Conservation (phyloP, 2,113 vertebrate species). For the Amia ocellicauda region DNA sequence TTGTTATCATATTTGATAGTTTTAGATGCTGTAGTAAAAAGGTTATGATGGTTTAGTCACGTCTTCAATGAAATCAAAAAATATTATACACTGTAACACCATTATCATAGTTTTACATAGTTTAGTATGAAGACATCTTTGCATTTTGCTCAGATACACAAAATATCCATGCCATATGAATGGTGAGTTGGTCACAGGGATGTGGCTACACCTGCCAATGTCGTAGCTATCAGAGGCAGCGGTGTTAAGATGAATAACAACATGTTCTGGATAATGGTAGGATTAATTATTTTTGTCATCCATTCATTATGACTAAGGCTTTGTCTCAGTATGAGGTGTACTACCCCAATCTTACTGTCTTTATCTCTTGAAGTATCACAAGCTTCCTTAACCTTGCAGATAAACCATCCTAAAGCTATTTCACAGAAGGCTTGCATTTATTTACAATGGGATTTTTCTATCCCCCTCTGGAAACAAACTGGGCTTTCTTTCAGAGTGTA, state of each 20-base stretch:
- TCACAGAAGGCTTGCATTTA: background rate
- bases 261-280: background rate
- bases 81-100: too few species aligned
- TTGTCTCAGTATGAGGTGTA: background rate
- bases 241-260: background rate
- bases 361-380: conserved; percentile 9
- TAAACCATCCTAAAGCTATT: conserved; percentile 6
- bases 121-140: too few species aligned
- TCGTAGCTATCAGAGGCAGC: background rate
- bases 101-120: too few species aligned
- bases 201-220: background rate
- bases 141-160: conserved; percentile 1
- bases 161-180: conserved; percentile 25
- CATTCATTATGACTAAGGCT: background rate
- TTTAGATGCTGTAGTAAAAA: background rate
- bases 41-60: too few species aligned
- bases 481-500: too few species aligned
- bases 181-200: conserved; percentile 17
- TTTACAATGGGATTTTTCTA: conserved; percentile 9
- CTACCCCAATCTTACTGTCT: conserved; percentile 5
- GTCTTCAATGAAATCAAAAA: too few species aligned
- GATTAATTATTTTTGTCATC: background rate
- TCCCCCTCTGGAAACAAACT: conserved; percentile 24
- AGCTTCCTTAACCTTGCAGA: conserved; percentile 3
- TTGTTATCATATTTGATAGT: background rate